A percentile compares a stretch with the other conserved stretches of the same genome.
phyloP scores from a whole-genome alignment of 2,888 invertebrate genomes.

The Tortricodes alternella region DNA sequence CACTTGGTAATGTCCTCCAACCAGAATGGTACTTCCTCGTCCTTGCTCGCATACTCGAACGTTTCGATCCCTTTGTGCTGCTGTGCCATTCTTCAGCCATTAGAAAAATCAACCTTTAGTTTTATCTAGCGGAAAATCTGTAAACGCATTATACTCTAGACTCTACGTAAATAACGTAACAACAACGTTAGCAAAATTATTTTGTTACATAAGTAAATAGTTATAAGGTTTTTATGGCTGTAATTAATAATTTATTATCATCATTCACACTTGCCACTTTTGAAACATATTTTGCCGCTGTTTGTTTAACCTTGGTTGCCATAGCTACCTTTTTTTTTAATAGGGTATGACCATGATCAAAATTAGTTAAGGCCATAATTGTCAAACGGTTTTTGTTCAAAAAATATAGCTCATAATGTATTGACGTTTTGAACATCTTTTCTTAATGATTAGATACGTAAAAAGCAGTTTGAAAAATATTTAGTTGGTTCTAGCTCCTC shows the following conservation, averaged over 20 bases:
- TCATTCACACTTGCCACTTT: conserved; percentile 71
- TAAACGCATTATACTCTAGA: conserved; percentile 24
- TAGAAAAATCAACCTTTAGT: conserved; percentile 38
- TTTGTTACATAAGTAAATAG: conserved; percentile 31
- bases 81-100: conserved; percentile 74
- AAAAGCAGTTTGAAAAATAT: no score
- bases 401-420: no score
- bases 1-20: conserved; percentile 76
- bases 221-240: conserved; percentile 37
- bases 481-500: no score
- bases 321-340: conserved; percentile 44
- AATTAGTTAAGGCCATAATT: neutral
- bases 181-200: conserved; percentile 22
- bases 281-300: conserved; percentile 74
- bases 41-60: conserved; percentile 56
- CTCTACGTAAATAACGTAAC: conserved; percentile 21
- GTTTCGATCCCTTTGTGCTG: conserved; percentile 63
- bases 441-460: no score
- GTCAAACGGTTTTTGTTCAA: neutral
- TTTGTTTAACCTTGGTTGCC: conserved; percentile 80
- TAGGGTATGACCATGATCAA: neutral
- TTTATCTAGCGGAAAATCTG: conserved; percentile 6
- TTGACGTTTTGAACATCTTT: no score
- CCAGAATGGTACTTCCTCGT: conserved; percentile 65
- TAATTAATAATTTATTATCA: conserved; percentile 39